phyloP scores from a whole-genome alignment of 1,140 invertebrate species.

The Polypedilum vanderplanki region DNA sequence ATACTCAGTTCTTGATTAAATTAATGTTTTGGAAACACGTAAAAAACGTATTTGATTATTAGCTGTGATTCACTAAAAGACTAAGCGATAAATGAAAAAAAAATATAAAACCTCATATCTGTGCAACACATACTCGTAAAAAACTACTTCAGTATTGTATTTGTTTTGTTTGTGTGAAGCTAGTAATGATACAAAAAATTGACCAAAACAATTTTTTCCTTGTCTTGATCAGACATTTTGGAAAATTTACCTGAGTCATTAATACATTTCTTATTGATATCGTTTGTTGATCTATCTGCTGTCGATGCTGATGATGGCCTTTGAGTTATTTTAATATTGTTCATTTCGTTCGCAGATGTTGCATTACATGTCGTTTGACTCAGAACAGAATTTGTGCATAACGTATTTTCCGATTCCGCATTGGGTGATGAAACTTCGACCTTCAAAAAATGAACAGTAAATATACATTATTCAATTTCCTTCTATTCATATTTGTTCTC shows the following conservation, averaged over 20 bases:
- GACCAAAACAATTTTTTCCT: too few relatives aligned
- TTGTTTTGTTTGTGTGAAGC: too few relatives aligned
- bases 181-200: too few relatives aligned
- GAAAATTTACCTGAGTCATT: conserved; percentile 22
- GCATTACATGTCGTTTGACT: conserved; percentile 41
- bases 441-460: conserved; percentile 32
- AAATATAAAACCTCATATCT: too few relatives aligned
- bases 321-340: conserved; percentile 25
- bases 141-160: too few relatives aligned
- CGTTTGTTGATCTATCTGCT: background rate
- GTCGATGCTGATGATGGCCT: background rate
- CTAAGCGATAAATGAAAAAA: too few relatives aligned
- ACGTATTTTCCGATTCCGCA: conserved; percentile 52
- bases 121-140: too few relatives aligned
- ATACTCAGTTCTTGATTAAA: too few relatives aligned
- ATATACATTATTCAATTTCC: conserved; percentile 27
- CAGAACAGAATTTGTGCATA: conserved; percentile 43
- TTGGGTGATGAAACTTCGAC: conserved; percentile 49
- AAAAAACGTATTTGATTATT: too few relatives aligned
- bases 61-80: too few relatives aligned
- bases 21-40: too few relatives aligned
- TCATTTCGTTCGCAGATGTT: conserved; percentile 38
- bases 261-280: background rate
- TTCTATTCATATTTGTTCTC: too few relatives aligned
- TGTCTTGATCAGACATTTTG: background rate